These are phyloP conservation scores for Tiphia femorata DNA, from an alignment of 2,888 invertebrate genomes.

Conservation along the genomic window DNA sequence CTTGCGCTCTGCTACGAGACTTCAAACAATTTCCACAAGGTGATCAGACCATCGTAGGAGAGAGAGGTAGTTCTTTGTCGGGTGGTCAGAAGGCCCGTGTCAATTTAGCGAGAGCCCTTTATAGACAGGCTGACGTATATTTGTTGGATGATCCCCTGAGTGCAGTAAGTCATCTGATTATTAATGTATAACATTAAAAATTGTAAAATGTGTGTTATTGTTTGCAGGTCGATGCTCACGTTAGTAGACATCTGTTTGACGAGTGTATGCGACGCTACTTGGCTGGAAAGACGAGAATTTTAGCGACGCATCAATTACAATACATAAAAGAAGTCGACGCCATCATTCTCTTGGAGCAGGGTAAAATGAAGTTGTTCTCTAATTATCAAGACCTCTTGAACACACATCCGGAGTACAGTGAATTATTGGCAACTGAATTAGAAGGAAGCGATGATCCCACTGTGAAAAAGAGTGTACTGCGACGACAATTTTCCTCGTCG, in stretches of 20 bases:
- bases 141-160: slow-evolving; percentile 86
- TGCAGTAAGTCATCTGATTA: slow-evolving; percentile 71
- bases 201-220: background rate
- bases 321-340: slow-evolving; percentile 72
- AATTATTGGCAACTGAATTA: slow-evolving; percentile 52
- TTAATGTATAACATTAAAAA: too few relatives aligned
- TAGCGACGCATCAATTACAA: slow-evolving; percentile 84
- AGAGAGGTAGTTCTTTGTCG: slow-evolving; percentile 78
- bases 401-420: slow-evolving; percentile 56
- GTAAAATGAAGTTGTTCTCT: slow-evolving; percentile 49
- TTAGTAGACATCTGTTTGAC: slow-evolving; percentile 81
- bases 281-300: slow-evolving; percentile 78
- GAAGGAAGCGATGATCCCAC: slow-evolving; percentile 50
- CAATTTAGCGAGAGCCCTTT: slow-evolving; percentile 82
- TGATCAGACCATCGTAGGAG: slow-evolving; percentile 80
- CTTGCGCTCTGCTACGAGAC: slow-evolving; percentile 68
- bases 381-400: slow-evolving; percentile 57
- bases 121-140: slow-evolving; percentile 84
- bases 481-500: slow-evolving; percentile 58
- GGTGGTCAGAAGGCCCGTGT: slow-evolving; percentile 84
- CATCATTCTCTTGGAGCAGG: slow-evolving; percentile 60
- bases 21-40: slow-evolving; percentile 76
- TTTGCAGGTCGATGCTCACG: slow-evolving; percentile 77
- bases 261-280: slow-evolving; percentile 79
- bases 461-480: slow-evolving; percentile 39